Evolutionary conservation across 2,797 vertebrate species (phyloP), one percentile per base, ranked within the genome.

Genomic region (Pempheris klunzingeri): DNA sequence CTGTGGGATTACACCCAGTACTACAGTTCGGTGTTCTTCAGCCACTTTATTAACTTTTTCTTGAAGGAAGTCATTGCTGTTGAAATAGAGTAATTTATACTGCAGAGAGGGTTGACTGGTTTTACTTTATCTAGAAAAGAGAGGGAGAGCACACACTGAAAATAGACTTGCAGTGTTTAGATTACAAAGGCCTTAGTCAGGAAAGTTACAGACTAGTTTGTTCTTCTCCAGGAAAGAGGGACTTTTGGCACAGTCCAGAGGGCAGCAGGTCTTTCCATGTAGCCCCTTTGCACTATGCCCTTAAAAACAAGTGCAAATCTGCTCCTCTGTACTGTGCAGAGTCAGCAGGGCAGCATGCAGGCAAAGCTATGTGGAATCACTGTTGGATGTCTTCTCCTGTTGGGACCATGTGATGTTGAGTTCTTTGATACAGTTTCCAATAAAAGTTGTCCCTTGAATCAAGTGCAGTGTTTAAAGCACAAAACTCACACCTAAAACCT

Each of bases 201-300:
- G 43, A 57, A 57, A 49, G 4, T 39, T 4, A 60, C 10, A 60
- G 13, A 41, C 30, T 18, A 20, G 20, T 54, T 74, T 68, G 32
- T 71, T 71, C 24, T 39, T 44, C 43, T 61, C 17, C 15, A 13
- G 39, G 12, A 47, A 28, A 43, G 49, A 70, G 36, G n/a, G 59
- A 46, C 32, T 39, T 53, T 22, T 22, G 11, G 18, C 26, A 52
- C 38, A 67, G 24, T 66, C 26, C 44, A 58, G n/a, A 68, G 22
- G 41, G 22, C 14, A 69, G 44, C 52, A 50, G 54, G 49, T 67
- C 36, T 49, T 39, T 41, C n/a, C 64, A 55, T 69, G n/a, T 26
- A 41, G n/a, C 0, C 8, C 15, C n/a, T 41, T 54, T 41, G 26
- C 4, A 34, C 15, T 4, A 3, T 24, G 1, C 1, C 1, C 54